phyloP scores from a whole-genome alignment of 2,797 vertebrate species.

The Oceanodroma leucorhoa region DNA sequence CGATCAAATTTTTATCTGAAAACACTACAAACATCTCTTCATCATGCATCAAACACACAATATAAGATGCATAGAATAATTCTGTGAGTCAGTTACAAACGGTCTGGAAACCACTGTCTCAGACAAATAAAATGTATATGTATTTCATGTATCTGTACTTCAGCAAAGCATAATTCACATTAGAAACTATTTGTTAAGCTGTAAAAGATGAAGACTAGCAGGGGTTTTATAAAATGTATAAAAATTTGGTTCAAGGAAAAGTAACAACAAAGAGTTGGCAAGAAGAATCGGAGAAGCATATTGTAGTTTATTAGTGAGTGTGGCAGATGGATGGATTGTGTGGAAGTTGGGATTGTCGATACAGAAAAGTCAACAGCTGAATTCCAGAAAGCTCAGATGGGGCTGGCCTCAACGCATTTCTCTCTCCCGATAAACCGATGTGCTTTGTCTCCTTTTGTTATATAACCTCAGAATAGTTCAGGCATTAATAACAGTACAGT shows the following conservation, averaged over 20 bases:
- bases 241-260: background rate
- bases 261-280: accelerated
- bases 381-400: background rate
- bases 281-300: background rate
- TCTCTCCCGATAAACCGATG: background rate
- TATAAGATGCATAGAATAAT: background rate
- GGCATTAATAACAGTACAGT: background rate
- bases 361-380: background rate
- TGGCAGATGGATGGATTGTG: background rate
- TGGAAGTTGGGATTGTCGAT: background rate
- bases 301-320: background rate
- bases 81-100: background rate
- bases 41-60: background rate
- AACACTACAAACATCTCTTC: background rate
- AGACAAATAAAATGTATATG: background rate
- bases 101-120: background rate
- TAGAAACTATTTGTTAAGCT: background rate
- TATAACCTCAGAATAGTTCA: background rate
- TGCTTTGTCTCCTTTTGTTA: background rate
- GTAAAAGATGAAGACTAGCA: background rate
- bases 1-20: accelerated
- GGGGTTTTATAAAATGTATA: background rate
- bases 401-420: background rate
- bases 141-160: background rate
- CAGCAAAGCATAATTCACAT: background rate